Conservation (phyloP, 2,888 invertebrate genomes). For the Oscheius sp. region DNA sequence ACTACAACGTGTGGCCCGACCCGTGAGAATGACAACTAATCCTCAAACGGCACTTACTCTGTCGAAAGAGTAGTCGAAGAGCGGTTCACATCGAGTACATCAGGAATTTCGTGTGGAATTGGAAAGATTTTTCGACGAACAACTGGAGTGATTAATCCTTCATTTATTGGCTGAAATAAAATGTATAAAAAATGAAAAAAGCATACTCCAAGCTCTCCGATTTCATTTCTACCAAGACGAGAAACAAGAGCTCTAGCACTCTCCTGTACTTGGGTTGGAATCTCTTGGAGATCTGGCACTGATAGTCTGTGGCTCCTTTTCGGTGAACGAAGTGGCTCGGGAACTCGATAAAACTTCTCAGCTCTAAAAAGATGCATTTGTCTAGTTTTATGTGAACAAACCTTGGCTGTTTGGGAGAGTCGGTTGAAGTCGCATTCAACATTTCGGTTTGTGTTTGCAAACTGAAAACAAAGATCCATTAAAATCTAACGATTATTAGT, state of each 20-base stretch:
- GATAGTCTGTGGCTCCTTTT: constrained; percentile 50
- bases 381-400: background rate
- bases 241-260: constrained; percentile 49
- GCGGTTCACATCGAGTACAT: background rate
- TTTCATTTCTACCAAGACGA: constrained; percentile 46
- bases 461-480: constrained; percentile 38
- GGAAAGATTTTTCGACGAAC: constrained; percentile 57
- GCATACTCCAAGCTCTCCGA: constrained; percentile 46
- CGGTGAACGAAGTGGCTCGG: background rate
- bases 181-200: background rate
- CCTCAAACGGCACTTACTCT: background rate
- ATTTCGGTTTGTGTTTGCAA: constrained; percentile 38
- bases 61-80: constrained; percentile 14
- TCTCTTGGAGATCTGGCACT: constrained; percentile 51
- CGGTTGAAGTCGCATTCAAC: background rate
- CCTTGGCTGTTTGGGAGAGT: background rate
- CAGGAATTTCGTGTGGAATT: background rate
- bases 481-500: too few species aligned
- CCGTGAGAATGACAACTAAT: background rate
- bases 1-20: background rate
- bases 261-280: constrained; percentile 20
- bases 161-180: constrained; percentile 62
- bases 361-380: background rate
- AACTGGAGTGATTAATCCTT: constrained; percentile 64
- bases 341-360: background rate